Evolutionary conservation across 2,888 invertebrate genomes (phyloP).

Genomic region (Molorchus minor): DNA sequence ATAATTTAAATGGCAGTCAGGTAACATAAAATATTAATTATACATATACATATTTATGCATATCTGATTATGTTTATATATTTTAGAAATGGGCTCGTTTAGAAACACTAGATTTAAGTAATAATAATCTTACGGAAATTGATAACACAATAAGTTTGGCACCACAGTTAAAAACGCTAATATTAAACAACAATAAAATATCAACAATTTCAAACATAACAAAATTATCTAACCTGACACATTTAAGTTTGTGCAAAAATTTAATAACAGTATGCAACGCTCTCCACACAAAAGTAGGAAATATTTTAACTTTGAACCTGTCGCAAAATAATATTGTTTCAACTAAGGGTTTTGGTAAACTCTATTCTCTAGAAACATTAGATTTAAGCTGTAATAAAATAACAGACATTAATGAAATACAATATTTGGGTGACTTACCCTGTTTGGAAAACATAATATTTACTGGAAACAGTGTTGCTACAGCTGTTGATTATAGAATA

Average conservation of each 20-base stretch:
- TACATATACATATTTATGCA: conserved; percentile 5
- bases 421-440: conserved; percentile 81
- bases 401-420: conserved; percentile 81
- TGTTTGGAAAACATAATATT: conserved; percentile 87
- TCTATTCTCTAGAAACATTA: conserved; percentile 86
- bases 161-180: conserved; percentile 75
- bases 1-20: conserved; percentile 58
- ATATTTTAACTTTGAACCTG: conserved; percentile 84
- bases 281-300: conserved; percentile 87
- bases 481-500: conserved; percentile 87
- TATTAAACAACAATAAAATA: conserved; percentile 82
- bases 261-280: conserved; percentile 75
- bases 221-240: conserved; percentile 77
- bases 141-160: conserved; percentile 83
- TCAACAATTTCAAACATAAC: conserved; percentile 79
- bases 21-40: conserved; percentile 48
- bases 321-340: conserved; percentile 83
- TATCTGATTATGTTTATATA: conserved; percentile 30
- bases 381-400: conserved; percentile 90
- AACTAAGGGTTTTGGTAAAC: conserved; percentile 77
- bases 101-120: conserved; percentile 77
- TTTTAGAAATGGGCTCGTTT: conserved; percentile 76
- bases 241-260: conserved; percentile 84
- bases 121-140: conserved; percentile 79
- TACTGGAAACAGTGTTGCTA: conserved; percentile 89